Base-by-base conservation (phyloP, 2,888 invertebrate species). In the Eulithis prunata region DNA sequence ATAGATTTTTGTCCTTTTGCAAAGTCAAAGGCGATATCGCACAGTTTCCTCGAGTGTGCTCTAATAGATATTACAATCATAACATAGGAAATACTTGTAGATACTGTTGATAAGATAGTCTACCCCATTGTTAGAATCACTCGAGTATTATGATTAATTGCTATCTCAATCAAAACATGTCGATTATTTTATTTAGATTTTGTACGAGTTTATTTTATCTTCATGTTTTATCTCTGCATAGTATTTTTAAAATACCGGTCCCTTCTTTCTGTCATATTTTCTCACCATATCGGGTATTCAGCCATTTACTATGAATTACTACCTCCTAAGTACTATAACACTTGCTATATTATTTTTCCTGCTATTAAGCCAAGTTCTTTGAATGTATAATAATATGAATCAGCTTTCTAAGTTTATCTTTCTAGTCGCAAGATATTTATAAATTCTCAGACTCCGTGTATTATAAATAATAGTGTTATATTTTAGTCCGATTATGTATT, bases 111-210 rank as follows among this genome's bases (percentile, higher is more conserved):
- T 71, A 71, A 71, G 69, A 71, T 68, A 64, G 38, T 4, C 58
- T 10, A 41, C 41, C 38, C 60, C 11, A 51, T 51, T 64, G 69
- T 45, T 60, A 62, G 64, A 69, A 75, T 77, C 73, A 70, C 62
- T 72, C 66, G 64, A 70, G 61, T 71, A 69, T 71, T 66, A 69
- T 70, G 65, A 66, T 62, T 70, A 72, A 75, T 74, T 70, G 68
- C 54, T 49, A 67, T 72, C 60, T 60, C 52, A 59, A 68, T 64
- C 58, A 61, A 51, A 62, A 68, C 51, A 62, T 43, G 11, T 28
- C 11, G 49, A 49, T 56, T 45, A 43, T 54, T 51, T 58, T 21
- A 43, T 56, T 14, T 28, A 11, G 46, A 52, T 58, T 28, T 3
- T 5, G 7, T 13, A 13, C 6, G 13, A 8, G 14, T 13, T 4